Evolutionary conservation across 1,140 invertebrate species (phyloP), one percentile per base, ranked within the genome.

Genomic region (Lepidurus arcticus): DNA sequence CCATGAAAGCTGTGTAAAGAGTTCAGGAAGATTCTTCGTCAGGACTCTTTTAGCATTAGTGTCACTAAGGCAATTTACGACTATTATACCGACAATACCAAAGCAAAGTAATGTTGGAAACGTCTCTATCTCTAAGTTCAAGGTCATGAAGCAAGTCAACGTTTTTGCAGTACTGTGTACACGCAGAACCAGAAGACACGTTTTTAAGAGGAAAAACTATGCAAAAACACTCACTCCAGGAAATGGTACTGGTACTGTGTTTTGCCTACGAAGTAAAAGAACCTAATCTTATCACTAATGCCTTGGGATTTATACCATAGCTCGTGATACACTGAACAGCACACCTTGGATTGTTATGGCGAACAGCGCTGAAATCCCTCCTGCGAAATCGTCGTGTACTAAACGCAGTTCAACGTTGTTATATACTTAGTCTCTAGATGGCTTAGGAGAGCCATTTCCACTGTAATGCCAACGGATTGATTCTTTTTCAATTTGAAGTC

Each of bases 311-410:
- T 65, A 65, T 65, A 13, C 53, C 53, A 65, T 65, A 65, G 9
- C 53, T 13, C n/a, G 53, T 65, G n/a, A 65, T n/a, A 65, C 53
- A 65, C 53, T 65, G 8, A 13, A 1, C 53, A 65, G 53, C 53
- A 65, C 53, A 65, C 53, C 53, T 21, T 65, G 53, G 13, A 65
- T 65, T 65, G 53, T 65, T 65, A 65, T 65, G 53, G 53, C 53
- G 53, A 65, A n/a, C 13, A 65, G 53, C 53, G 53, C 53, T 65
- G 53, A 65, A 65, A 65, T 65, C 53, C 53, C 6, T 7, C 8
- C 16, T 65, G 53, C 8, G 9, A 7, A 11, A 21, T 65, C 9
- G 16, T 65, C 8, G 21, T 16, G 21, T 34, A 65, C 53, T 65
- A 16, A 9, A 65, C 13, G 1, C 13, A 34, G 34, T 4, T 34